Evolutionary conservation across 2,888 invertebrate species (phyloP).

Genomic region (Carcina quercana): DNA sequence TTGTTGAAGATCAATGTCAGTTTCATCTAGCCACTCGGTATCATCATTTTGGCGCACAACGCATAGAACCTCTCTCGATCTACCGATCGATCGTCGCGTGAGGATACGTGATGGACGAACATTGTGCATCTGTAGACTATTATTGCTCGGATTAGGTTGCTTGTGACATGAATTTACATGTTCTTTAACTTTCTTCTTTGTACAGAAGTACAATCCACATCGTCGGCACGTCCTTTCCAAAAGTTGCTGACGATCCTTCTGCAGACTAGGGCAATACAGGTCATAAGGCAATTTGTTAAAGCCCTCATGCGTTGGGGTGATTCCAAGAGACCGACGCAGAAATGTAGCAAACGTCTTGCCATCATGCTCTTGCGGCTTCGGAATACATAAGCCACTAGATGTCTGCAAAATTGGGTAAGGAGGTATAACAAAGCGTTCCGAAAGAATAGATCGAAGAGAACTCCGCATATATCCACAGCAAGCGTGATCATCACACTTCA

Average conservation of each 20-base stretch:
- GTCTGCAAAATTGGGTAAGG: conserved; percentile 11
- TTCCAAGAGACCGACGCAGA: conserved; percentile 10
- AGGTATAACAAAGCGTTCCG: conserved; percentile 13
- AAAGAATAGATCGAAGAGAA: conserved; percentile 11
- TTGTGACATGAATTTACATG: too few species aligned
- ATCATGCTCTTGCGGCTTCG: conserved; percentile 13
- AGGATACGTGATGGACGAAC: too few species aligned
- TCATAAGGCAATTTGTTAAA: conserved; percentile 7
- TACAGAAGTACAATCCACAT: conserved; percentile 13
- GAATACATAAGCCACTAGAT: conserved; percentile 11
- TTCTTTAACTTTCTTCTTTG: conserved; percentile 13
- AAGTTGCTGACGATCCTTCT: conserved; percentile 8
- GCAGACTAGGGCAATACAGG: conserved; percentile 9
- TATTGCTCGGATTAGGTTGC: too few species aligned
- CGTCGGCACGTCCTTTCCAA: conserved; percentile 6
- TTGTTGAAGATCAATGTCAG: too few species aligned
- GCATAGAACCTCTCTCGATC: too few species aligned
- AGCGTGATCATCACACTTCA: conserved; percentile 13
- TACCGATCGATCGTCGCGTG: too few species aligned
- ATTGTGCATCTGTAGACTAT: too few species aligned
- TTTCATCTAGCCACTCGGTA: too few species aligned
- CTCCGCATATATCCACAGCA: conserved; percentile 13
- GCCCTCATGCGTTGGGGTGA: conserved; percentile 10
- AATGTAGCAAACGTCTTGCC: conserved; percentile 12
- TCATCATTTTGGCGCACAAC: too few species aligned